Evolutionary conservation across 2,113 vertebrate species (phyloP).

Genomic region (Dasyprocta punctata): DNA sequence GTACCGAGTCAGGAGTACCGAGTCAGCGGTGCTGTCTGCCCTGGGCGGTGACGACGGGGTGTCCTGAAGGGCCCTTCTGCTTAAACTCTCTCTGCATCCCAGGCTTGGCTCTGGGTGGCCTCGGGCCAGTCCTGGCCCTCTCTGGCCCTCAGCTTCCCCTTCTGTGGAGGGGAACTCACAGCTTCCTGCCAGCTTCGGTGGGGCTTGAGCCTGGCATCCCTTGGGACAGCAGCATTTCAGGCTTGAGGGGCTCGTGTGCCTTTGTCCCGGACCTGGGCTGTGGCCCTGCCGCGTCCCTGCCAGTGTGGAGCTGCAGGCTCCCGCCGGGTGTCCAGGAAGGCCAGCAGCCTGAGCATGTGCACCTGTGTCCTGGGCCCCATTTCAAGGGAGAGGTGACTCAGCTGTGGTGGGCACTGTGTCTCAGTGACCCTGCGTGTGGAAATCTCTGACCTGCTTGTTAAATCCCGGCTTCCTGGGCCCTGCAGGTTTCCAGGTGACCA

Average conservation of each 20-base stretch:
- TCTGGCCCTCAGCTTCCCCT: not conserved
- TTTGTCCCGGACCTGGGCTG: not conserved
- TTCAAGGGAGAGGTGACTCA: not conserved
- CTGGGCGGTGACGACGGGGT: not conserved
- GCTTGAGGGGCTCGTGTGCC: not conserved
- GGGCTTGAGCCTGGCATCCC: not conserved
- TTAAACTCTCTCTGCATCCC: not conserved
- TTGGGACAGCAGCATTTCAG: not conserved
- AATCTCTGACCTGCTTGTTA: not conserved
- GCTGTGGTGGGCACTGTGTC: not conserved
- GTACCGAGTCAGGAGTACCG: not conserved
- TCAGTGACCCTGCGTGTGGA: not conserved
- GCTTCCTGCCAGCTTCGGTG: not conserved
- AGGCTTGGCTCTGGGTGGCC: not conserved
- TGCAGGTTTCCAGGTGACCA: not conserved
- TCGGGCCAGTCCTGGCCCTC: not conserved
- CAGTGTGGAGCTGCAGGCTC: not conserved
- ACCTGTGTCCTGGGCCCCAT: not conserved
- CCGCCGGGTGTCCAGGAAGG: not conserved
- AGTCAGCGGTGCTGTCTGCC: not conserved
- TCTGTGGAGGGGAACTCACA: not conserved
- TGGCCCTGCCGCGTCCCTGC: too few relatives aligned
- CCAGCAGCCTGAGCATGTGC: not conserved
- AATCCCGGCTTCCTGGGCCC: not conserved
- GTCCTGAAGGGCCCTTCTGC: not conserved